Evolutionary conservation across 2,888 invertebrate genomes (phyloP).

Genomic region (Seira musarum): DNA sequence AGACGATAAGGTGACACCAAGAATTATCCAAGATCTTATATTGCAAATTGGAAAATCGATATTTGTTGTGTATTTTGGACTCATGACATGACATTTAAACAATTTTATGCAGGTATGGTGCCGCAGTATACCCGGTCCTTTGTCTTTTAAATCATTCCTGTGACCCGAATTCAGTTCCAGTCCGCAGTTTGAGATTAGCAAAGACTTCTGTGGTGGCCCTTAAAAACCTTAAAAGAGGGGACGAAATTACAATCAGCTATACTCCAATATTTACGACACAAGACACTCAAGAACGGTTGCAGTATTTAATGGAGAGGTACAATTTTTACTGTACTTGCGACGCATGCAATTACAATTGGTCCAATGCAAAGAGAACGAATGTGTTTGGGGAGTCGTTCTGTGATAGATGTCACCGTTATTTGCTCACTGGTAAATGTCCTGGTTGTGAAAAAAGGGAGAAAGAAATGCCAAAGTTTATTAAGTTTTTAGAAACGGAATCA

Average conservation of each 20-base stretch:
- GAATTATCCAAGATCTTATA: neutral
- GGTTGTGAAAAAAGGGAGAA: slow-evolving; percentile 23
- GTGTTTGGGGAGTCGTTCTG: slow-evolving; percentile 40
- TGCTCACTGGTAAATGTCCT: slow-evolving; percentile 56
- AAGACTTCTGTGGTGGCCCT: slow-evolving; percentile 64
- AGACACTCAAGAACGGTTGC: slow-evolving; percentile 46
- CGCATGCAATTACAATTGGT: slow-evolving; percentile 62
- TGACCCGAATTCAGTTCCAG: slow-evolving; percentile 65
- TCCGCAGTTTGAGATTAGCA: slow-evolving; percentile 45
- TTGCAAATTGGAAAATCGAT: neutral
- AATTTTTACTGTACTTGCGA: slow-evolving; percentile 65
- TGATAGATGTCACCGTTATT: slow-evolving; percentile 53
- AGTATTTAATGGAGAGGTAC: slow-evolving; percentile 61
- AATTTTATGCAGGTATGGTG: slow-evolving; percentile 62
- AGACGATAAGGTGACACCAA: slow-evolving; percentile 5
- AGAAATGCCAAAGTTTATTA: slow-evolving; percentile 23
- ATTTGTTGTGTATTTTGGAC: neutral
- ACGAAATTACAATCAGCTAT: slow-evolving; percentile 67
- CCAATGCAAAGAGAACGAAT: slow-evolving; percentile 28
- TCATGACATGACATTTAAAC: neutral
- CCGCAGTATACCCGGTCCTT: slow-evolving; percentile 63
- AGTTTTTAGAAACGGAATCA: slow-evolving; percentile 29
- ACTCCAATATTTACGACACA: slow-evolving; percentile 63
- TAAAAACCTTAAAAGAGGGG: slow-evolving; percentile 55
- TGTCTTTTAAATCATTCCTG: slow-evolving; percentile 68